Percentiles rank a stretch among this genome's conserved stretches.
Evolutionary conservation across 2,888 invertebrate genomes (phyloP).

Genomic region (Erynnis tages): DNA sequence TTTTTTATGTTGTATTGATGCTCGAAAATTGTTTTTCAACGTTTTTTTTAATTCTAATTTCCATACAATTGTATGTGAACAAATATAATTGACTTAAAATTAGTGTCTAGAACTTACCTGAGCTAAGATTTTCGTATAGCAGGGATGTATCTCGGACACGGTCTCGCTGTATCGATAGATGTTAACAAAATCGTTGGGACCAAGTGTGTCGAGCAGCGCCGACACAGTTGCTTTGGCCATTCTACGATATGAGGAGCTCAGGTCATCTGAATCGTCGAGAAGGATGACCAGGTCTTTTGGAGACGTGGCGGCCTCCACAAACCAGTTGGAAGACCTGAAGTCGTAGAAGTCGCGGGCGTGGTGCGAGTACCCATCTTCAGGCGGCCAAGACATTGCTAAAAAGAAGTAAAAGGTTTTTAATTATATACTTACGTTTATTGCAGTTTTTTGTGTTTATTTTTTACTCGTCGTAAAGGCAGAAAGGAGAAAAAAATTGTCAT

Average conservation of each 20-base stretch:
- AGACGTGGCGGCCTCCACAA: slow-evolving; percentile 97
- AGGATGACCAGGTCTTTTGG: slow-evolving; percentile 98
- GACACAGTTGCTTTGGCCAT: slow-evolving; percentile 94
- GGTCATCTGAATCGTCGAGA: slow-evolving; percentile 94
- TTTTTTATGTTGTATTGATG: too few relatives aligned
- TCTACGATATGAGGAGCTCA: slow-evolving; percentile 91
- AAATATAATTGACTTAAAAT: too few relatives aligned
- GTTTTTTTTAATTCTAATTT: too few relatives aligned
- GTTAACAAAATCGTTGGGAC: slow-evolving; percentile 98
- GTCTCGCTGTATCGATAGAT: slow-evolving; percentile 94
- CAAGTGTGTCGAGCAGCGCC: slow-evolving; percentile 95
- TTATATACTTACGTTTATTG: too few relatives aligned
- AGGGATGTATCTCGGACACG: slow-evolving; percentile 92
- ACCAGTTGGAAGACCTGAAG: slow-evolving; percentile 97
- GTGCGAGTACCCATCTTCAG: slow-evolving; percentile 88
- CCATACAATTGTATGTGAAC: too few relatives aligned
- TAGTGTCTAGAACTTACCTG: slow-evolving; percentile 82
- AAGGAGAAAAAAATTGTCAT: too few relatives aligned
- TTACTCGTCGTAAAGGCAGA: too few relatives aligned
- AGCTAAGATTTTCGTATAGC: slow-evolving; percentile 94
- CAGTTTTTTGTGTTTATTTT: too few relatives aligned
- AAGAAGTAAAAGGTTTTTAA: too few relatives aligned
- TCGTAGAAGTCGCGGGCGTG: slow-evolving; percentile 94
- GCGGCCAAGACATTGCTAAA: slow-evolving; percentile 90
- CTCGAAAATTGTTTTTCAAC: too few relatives aligned